These are phyloP conservation scores for Andrena trimmerana DNA, from an alignment of 2,888 invertebrate genomes.

Conservation along the genomic window DNA sequence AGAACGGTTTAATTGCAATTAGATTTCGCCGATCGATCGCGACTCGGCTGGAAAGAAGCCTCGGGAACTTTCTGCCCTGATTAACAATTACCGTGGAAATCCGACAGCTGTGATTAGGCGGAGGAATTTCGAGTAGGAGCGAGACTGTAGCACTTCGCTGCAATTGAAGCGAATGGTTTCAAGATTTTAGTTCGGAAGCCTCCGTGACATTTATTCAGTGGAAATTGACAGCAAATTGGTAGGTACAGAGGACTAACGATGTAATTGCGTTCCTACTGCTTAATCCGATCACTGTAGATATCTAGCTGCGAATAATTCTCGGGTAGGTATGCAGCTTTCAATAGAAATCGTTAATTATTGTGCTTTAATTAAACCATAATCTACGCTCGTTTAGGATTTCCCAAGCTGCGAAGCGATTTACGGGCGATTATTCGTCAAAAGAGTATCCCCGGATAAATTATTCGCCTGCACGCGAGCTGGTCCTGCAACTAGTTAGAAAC, in stretches of 20 bases:
- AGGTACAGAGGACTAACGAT: too few species aligned
- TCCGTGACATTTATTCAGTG: too few species aligned
- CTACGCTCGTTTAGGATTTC: slow-evolving; percentile 8
- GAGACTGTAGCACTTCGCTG: background rate
- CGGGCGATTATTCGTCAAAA: slow-evolving; percentile 20
- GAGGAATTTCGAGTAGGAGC: background rate
- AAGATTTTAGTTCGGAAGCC: background rate
- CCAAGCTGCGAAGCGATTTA: background rate
- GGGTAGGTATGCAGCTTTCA: background rate
- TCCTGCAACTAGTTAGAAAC: slow-evolving; percentile 1
- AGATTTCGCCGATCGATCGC: slow-evolving; percentile 29
- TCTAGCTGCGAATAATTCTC: background rate
- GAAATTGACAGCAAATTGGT: too few species aligned
- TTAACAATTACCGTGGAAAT: slow-evolving; percentile 41
- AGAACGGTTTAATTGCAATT: slow-evolving; percentile 42
- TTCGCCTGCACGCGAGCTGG: background rate
- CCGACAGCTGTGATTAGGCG: slow-evolving; percentile 4
- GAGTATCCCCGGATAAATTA: slow-evolving; percentile 32
- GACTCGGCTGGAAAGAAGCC: slow-evolving; percentile 19
- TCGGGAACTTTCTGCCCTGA: slow-evolving; percentile 34
- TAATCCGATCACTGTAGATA: background rate
- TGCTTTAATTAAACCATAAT: background rate
- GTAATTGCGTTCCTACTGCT: too few species aligned
- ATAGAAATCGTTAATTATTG: slow-evolving; percentile 7
- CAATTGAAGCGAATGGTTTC: background rate